Evolutionary conservation across 2,797 vertebrate genomes (phyloP).

Genomic region (Petrocephalus schoutedeni): DNA sequence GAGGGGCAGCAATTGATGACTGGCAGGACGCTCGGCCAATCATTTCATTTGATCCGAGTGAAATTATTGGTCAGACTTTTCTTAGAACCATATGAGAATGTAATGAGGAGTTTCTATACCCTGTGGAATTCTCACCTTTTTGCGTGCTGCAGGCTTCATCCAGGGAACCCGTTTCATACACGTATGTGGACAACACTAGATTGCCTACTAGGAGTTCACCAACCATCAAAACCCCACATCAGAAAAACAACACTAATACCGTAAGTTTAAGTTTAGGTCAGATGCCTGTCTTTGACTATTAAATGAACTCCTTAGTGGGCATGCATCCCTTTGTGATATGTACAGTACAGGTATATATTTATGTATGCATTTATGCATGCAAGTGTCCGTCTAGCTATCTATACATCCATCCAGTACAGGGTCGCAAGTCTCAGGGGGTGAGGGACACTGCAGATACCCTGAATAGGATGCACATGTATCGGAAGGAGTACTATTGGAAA

Average conservation of each 20-base stretch:
- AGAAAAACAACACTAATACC: background rate
- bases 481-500: background rate
- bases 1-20: too few relatives aligned
- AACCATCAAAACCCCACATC: background rate
- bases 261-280: background rate
- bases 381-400: background rate
- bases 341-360: background rate
- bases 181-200: background rate
- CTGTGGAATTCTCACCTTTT: too few relatives aligned
- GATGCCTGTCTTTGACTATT: background rate
- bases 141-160: background rate
- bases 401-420: background rate
- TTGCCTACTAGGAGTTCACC: background rate
- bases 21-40: too few relatives aligned
- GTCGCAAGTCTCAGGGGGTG: background rate
- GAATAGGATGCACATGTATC: background rate
- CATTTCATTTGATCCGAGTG: too few relatives aligned
- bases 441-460: background rate
- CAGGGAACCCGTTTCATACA: background rate
- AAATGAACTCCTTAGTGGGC: background rate
- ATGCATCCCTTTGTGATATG: background rate
- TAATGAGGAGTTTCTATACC: too few relatives aligned
- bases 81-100: too few relatives aligned
- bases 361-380: background rate
- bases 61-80: too few relatives aligned